A percentile compares a stretch with the other conserved stretches of the same genome.
Conservation (phyloP, 2,113 vertebrate species). For the Arizona elegans region DNA sequence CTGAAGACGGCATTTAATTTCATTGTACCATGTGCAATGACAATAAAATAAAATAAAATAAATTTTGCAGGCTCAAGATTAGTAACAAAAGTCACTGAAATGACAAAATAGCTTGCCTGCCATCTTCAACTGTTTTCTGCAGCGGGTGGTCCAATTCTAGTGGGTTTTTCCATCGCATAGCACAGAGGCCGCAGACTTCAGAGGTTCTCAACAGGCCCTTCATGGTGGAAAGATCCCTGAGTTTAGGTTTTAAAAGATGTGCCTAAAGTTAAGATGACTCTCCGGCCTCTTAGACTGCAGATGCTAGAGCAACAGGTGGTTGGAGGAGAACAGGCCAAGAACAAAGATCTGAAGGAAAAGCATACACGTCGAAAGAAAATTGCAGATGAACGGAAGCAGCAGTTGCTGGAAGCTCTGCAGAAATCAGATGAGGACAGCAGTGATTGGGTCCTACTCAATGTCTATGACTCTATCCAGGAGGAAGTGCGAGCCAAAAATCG, state of each 20-base stretch:
- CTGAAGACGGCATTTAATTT: too few relatives aligned
- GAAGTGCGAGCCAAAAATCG: slow-evolving; percentile 81
- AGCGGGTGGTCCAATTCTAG: not conserved
- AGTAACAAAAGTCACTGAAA: not conserved
- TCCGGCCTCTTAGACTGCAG: slow-evolving; percentile 74
- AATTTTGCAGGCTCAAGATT: not conserved
- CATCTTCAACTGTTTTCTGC: too few relatives aligned
- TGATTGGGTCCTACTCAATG: slow-evolving; percentile 75
- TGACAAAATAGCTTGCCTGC: not conserved
- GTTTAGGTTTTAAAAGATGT: not conserved
- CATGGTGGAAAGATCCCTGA: not conserved
- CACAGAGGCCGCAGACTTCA: not conserved
- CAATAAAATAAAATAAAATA: too few relatives aligned
- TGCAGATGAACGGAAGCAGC: slow-evolving; percentile 75
- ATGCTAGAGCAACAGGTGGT: slow-evolving; percentile 83
- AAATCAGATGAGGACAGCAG: slow-evolving; percentile 72
- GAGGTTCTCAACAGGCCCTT: not conserved
- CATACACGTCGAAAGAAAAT: slow-evolving; percentile 70
- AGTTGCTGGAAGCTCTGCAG: slow-evolving; percentile 75
- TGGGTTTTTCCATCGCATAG: too few relatives aligned
- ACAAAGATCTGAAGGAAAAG: slow-evolving; percentile 81
- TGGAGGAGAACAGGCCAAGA: slow-evolving; percentile 82
- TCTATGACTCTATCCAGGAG: slow-evolving; percentile 86
- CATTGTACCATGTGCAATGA: too few relatives aligned
- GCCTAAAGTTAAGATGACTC: not conserved